Evolutionary conservation across 2,797 vertebrate species (phyloP).

Genomic region (Nothura maculosa): DNA sequence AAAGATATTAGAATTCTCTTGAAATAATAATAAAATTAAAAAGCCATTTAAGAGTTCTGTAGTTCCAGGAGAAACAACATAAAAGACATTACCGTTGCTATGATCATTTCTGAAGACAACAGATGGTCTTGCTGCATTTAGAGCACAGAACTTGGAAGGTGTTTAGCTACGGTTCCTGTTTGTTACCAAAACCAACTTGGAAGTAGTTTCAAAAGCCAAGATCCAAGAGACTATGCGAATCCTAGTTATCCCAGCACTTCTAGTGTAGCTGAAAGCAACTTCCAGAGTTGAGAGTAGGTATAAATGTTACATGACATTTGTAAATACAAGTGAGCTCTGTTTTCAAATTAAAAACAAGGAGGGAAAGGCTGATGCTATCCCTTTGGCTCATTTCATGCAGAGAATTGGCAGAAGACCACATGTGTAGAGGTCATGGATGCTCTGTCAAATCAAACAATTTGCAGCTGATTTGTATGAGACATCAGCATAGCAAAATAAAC

Average conservation of each 20-base stretch:
- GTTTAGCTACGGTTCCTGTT: conserved; percentile 4
- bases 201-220: neutral
- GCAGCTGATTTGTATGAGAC: neutral
- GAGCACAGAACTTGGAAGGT: neutral
- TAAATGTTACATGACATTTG: neutral
- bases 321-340: neutral
- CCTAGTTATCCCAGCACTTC: conserved; percentile 1
- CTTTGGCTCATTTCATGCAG: neutral
- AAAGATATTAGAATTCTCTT: neutral
- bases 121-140: conserved; percentile 15
- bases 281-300: neutral
- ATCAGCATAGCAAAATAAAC: neutral
- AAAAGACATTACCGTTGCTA: neutral
- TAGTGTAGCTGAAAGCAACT: neutral
- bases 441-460: conserved; percentile 15
- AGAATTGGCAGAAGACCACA: neutral
- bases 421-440: neutral
- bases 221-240: neutral
- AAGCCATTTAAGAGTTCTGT: neutral
- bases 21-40: neutral
- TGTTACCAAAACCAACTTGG: conserved; percentile 23
- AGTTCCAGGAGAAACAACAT: neutral
- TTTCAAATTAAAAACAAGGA: neutral
- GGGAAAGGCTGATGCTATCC: neutral
- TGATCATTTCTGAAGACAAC: conserved; percentile 38